These are phyloP conservation scores for Melipona bicolor DNA, from an alignment of 2,888 invertebrate genomes.

Conservation along the genomic window DNA sequence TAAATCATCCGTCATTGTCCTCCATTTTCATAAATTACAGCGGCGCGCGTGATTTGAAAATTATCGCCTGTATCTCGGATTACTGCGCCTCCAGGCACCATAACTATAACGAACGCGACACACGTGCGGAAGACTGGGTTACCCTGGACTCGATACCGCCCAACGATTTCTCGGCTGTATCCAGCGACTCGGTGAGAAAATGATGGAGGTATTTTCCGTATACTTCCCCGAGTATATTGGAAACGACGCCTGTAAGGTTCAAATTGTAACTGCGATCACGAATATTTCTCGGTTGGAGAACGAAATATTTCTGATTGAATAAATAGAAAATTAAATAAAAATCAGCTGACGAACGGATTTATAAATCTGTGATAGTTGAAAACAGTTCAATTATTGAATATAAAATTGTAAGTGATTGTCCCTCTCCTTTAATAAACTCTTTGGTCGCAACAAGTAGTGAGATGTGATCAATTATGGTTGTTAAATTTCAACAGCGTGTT, in stretches of 20 bases:
- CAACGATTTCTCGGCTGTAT: neutral
- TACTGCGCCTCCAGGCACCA: neutral
- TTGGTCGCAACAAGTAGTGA: no score
- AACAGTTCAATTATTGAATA: no score
- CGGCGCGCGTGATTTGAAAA: neutral
- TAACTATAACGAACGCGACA: constrained; percentile 13
- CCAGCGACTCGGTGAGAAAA: neutral
- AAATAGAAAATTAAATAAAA: no score
- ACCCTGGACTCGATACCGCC: neutral
- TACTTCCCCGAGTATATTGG: neutral
- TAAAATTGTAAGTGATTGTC: no score
- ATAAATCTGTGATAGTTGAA: no score
- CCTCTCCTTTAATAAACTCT: no score
- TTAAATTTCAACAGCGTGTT: no score
- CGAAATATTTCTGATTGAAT: no score
- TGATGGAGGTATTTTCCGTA: neutral
- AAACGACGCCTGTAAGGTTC: neutral
- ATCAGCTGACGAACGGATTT: no score
- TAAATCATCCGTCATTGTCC: constrained; percentile 7
- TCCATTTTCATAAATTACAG: constrained; percentile 4
- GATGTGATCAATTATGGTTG: no score
- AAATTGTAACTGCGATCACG: no score
- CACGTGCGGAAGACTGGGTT: constrained; percentile 1
- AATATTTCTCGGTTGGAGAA: no score
- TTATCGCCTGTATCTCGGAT: constrained; percentile 10